Conservation (phyloP, 2,113 vertebrate genomes). For the Rousettus leschenaultii region DNA sequence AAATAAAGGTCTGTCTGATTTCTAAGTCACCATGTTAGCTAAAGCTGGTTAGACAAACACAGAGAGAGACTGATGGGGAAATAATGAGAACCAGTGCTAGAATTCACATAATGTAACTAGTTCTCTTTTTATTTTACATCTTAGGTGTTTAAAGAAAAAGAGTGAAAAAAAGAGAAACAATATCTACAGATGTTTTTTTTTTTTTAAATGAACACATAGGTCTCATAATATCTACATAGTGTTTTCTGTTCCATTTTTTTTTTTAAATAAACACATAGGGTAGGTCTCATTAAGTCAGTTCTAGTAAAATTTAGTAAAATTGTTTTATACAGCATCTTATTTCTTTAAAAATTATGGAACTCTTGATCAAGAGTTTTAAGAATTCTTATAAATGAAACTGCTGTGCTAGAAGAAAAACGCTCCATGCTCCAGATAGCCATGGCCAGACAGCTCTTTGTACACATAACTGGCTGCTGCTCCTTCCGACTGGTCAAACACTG, state of each 20-base stretch:
- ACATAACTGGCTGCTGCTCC: not conserved
- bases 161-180: not conserved
- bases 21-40: not conserved
- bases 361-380: not conserved
- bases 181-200: not conserved
- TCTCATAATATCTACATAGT: not conserved
- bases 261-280: not conserved
- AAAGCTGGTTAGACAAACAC: not conserved
- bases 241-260: not conserved
- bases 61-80: not conserved
- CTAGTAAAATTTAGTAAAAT: not conserved
- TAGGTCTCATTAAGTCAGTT: not conserved
- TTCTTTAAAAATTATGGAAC: not conserved
- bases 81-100: not conserved
- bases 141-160: not conserved
- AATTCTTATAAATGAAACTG: not conserved
- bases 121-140: not conserved
- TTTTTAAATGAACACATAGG: not conserved
- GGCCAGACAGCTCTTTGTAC: accelerated
- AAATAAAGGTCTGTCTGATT: not conserved
- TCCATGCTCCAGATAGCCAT: not conserved
- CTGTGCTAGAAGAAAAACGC: not conserved
- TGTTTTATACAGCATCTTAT: not conserved
- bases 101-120: not conserved
- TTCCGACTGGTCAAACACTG: not conserved